Evolutionary conservation across 2,888 invertebrate species (phyloP).

Genomic region (Linnaemya vulpina): DNA sequence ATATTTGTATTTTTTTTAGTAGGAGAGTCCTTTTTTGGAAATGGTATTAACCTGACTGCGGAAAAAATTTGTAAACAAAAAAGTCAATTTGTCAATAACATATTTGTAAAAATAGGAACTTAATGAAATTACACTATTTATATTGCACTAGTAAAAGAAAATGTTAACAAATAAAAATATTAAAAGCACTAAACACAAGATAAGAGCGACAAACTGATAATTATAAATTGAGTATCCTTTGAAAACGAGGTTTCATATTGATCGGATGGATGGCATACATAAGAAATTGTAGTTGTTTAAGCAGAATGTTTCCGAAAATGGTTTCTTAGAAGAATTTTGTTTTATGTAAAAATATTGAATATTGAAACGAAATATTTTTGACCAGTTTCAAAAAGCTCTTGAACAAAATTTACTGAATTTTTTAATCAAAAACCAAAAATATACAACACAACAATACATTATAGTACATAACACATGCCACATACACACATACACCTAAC

Average conservation of each 20-base stretch:
- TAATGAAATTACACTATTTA: slow-evolving; percentile 56
- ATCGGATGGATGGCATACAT: slow-evolving; percentile 41
- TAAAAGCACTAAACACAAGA: slow-evolving; percentile 33
- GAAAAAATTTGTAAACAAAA: neutral
- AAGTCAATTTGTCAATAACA: slow-evolving; percentile 50
- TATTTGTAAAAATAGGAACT: slow-evolving; percentile 29
- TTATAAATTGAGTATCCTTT: slow-evolving; percentile 58
- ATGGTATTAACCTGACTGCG: slow-evolving; percentile 21
- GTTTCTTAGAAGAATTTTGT: slow-evolving; percentile 31
- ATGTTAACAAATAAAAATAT: neutral
- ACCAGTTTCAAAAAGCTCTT: neutral
- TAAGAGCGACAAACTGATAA: slow-evolving; percentile 42
- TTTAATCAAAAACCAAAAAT: slow-evolving; percentile 15
- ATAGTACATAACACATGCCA: no score
- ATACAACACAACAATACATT: neutral
- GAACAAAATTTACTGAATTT: slow-evolving; percentile 22
- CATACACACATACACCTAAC: neutral
- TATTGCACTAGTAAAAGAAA: slow-evolving; percentile 48
- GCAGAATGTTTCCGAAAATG: slow-evolving; percentile 44
- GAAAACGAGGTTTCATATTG: slow-evolving; percentile 64
- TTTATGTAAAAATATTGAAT: slow-evolving; percentile 4
- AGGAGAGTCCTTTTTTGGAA: neutral
- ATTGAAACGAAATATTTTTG: slow-evolving; percentile 14
- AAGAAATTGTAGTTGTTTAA: slow-evolving; percentile 23
- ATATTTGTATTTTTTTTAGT: neutral